Evolutionary conservation across 2,888 invertebrate genomes (phyloP).

Genomic region (Melipona bicolor): DNA sequence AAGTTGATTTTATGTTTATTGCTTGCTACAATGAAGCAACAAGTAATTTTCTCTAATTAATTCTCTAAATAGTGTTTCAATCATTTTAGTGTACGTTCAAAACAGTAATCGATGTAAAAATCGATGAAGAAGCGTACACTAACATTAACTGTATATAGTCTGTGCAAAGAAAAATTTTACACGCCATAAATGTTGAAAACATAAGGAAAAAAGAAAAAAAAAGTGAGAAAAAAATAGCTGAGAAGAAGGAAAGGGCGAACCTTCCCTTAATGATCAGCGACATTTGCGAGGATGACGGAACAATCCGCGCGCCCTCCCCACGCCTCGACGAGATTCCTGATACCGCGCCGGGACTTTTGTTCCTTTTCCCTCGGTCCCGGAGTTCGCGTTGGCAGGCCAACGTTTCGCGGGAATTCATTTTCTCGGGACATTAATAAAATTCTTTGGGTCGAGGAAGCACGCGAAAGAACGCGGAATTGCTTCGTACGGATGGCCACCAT

Average conservation of each 20-base stretch:
- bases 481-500: not conserved
- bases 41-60: no score
- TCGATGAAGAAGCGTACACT: no score
- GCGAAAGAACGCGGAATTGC: slow-evolving; percentile 13
- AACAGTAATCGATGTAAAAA: no score
- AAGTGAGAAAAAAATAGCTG: not conserved
- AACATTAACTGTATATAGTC: no score
- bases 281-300: slow-evolving; percentile 48
- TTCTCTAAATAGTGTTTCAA: no score
- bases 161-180: no score
- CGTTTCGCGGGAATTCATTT: slow-evolving; percentile 13
- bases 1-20: no score
- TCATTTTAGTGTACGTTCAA: no score
- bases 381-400: not conserved
- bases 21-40: no score
- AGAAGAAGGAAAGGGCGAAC: slow-evolving; percentile 6
- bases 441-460: not conserved
- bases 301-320: slow-evolving; percentile 20
- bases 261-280: slow-evolving; percentile 52
- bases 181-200: no score
- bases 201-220: no score
- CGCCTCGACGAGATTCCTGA: slow-evolving; percentile 21
- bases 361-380: not conserved
- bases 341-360: slow-evolving; percentile 17
- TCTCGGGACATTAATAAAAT: slow-evolving; percentile 9